These are phyloP conservation scores for Drosophila sulfurigaster DNA, from an alignment of 1,140 invertebrate species.

Conservation along the genomic window DNA sequence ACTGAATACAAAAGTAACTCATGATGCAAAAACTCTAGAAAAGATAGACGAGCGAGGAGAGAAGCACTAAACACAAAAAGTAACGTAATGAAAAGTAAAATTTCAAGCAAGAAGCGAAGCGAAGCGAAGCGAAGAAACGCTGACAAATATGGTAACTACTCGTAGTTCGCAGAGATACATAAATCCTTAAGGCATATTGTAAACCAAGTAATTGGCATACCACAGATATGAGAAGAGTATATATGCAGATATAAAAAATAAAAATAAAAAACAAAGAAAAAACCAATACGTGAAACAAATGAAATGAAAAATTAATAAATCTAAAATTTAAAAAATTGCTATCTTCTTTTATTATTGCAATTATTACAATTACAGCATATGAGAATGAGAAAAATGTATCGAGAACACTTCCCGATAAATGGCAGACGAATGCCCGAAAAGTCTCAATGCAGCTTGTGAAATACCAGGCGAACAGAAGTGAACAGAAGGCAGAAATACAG, in stretches of 20 bases:
- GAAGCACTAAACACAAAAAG: neutral
- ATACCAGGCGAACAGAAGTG: no score
- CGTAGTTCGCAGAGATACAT: slow-evolving; percentile 20
- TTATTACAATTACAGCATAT: neutral
- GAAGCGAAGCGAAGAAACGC: slow-evolving; percentile 1
- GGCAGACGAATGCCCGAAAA: no score
- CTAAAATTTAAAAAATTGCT: slow-evolving; percentile 32
- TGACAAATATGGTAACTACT: slow-evolving; percentile 5
- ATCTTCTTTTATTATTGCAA: neutral
- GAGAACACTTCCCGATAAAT: no score
- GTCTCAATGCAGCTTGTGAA: no score
- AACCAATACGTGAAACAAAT: slow-evolving; percentile 38
- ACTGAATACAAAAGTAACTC: neutral
- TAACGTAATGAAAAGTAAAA: slow-evolving; percentile 1
- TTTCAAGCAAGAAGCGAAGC: neutral
- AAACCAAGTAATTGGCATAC: slow-evolving; percentile 32
- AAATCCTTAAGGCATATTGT: slow-evolving; percentile 27
- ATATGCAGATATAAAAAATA: slow-evolving; percentile 26
- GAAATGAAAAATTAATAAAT: slow-evolving; percentile 52
- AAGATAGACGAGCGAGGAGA: neutral
- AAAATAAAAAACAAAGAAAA: slow-evolving; percentile 8
- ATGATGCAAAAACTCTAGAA: slow-evolving; percentile 7
- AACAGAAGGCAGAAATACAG: no score
- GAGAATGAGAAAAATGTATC: no score
- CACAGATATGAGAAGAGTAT: slow-evolving; percentile 21